These are phyloP conservation scores for Junonia oenone DNA, from an alignment of 2,888 invertebrate genomes.

Conservation along the genomic window DNA sequence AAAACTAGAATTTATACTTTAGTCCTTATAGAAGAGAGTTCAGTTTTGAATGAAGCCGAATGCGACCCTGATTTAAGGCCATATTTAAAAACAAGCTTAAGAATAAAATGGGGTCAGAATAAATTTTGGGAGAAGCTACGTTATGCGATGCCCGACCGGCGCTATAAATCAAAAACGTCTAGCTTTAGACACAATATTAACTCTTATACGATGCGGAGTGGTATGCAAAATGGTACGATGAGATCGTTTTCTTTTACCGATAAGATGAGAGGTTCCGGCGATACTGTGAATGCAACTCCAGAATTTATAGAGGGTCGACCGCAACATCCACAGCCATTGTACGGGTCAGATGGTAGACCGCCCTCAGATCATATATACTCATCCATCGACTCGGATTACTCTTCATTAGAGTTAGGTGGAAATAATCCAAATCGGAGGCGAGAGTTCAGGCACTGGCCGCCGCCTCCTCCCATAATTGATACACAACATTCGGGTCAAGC, in stretches of 20 bases:
- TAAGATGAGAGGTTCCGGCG: constrained; percentile 60
- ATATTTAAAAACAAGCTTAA: constrained; percentile 91
- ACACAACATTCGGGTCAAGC: constrained; percentile 71
- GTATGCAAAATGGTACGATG: constrained; percentile 80
- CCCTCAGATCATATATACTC: constrained; percentile 94
- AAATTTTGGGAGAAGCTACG: constrained; percentile 96
- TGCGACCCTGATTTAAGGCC: constrained; percentile 92
- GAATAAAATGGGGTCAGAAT: constrained; percentile 92
- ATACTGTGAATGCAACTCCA: constrained; percentile 83
- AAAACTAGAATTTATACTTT: constrained; percentile 90
- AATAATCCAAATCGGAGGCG: constrained; percentile 65
- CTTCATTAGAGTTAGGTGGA: constrained; percentile 85
- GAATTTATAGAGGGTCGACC: constrained; percentile 57
- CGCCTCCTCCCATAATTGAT: constrained; percentile 65
- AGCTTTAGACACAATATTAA: constrained; percentile 90
- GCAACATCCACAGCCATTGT: constrained; percentile 63
- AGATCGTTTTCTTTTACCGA: constrained; percentile 81
- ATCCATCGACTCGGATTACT: constrained; percentile 93
- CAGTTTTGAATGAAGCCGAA: constrained; percentile 88
- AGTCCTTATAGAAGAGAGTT: constrained; percentile 91
- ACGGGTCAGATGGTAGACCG: constrained; percentile 82
- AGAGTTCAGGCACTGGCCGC: constrained; percentile 70
- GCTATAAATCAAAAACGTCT: constrained; percentile 60
- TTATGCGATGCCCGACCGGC: constrained; percentile 91
- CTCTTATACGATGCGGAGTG: constrained; percentile 87